Evolutionary conservation across 1,140 invertebrate species (phyloP), one percentile per base, ranked within the genome.

Genomic region (Papilio polytes): DNA sequence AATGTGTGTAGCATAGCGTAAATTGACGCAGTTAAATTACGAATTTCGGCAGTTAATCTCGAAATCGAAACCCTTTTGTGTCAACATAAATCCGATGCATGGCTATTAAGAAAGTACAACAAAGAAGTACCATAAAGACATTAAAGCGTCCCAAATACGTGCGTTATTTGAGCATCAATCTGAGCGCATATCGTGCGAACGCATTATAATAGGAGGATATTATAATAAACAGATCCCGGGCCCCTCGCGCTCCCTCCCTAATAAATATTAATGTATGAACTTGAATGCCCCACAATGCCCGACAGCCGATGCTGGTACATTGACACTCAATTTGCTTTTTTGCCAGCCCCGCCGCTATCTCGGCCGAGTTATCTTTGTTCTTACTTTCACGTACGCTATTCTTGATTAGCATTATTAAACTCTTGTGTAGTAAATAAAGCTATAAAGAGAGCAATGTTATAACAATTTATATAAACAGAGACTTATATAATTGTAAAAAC

Each of bases 251-350:
- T 85, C 86, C 90, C 91, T 90, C 90, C 88, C 90, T 90, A 93
- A 94, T 93, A 94, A 92, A 93, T 93, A 94, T 94, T 93, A 93
- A 94, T 93, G 90, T 91, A 90, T 89, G 92, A 93, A 90, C 91
- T 92, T 92, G 89, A 92, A 89, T 86, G 88, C 86, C 87, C 86
- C 85, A 90, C 91, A 89, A 90, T 90, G 86, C 85, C 72, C 85
- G 81, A 51, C 81, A 81, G 82, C 74, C 85, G 88, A 93, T 94
- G 93, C 91, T 91, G 93, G 93, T 94, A 90, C 93, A 94, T 94
- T 94, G 91, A 94, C 92, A 92, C 92, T 93, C 89, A 88, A 93
- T 93, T 92, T 93, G 89, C 87, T 90, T 91, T 92, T 91, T 90
- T 90, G 89, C 88, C 86, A 80, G 81, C 59, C 74, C n/a, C 78